Percentiles rank a stretch among this genome's conserved stretches.
These are phyloP conservation scores for Pocillopora grandis DNA, from an alignment of 92 coral and sea anemone species.

Conservation along the genomic window DNA sequence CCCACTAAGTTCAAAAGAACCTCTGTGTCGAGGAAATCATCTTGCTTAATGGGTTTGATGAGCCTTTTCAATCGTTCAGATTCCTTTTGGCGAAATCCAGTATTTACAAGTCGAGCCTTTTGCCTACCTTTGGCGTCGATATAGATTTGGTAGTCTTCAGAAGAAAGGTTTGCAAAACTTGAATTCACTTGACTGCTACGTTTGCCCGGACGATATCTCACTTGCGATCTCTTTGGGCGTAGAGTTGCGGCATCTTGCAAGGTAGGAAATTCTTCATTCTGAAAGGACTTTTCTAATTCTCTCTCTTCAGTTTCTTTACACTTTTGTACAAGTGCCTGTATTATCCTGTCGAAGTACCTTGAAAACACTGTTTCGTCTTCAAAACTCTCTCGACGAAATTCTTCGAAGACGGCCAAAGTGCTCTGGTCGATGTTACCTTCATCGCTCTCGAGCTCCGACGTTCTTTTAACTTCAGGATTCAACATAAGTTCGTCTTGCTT, in stretches of 20 bases:
- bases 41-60: background rate
- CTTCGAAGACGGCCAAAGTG: background rate
- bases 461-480: background rate
- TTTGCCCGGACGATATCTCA: background rate
- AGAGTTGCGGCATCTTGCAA: constrained; percentile 6
- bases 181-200: background rate
- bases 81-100: background rate
- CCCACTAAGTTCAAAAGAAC: constrained; percentile 22
- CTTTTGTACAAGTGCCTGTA: constrained; percentile 22
- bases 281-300: background rate
- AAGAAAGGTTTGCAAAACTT: background rate
- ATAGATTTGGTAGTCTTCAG: constrained; percentile 26
- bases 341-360: constrained; percentile 59
- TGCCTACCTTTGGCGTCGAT: constrained; percentile 57
- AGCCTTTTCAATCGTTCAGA: constrained; percentile 33
- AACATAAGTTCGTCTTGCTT: background rate
- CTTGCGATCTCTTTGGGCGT: background rate
- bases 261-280: constrained; percentile 47
- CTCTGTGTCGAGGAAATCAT: constrained; percentile 49
- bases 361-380: constrained; percentile 68
- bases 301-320: constrained; percentile 36
- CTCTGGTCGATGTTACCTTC: background rate
- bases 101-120: constrained; percentile 48
- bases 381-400: constrained; percentile 35
- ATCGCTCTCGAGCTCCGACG: background rate